phyloP scores from a whole-genome alignment of 1,140 invertebrate genomes.

The Drosophila seguyi region DNA sequence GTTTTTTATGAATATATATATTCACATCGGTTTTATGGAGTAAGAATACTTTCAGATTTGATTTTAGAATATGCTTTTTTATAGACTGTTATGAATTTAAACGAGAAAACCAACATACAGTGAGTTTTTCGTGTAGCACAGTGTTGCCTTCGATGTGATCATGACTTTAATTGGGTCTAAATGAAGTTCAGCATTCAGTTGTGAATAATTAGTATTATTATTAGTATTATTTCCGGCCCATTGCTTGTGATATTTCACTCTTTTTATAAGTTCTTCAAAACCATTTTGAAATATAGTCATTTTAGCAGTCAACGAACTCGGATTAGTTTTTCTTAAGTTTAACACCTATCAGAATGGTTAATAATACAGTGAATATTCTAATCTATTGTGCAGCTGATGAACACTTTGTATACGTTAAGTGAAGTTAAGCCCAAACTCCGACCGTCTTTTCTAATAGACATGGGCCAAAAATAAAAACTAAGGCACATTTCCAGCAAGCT shows the following conservation, averaged over 20 bases:
- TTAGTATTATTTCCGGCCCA: not conserved
- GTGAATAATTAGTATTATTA: not conserved
- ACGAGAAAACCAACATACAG: too few species aligned
- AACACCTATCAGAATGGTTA: too few species aligned
- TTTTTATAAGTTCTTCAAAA: not conserved
- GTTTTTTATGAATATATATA: too few species aligned
- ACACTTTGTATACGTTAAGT: too few species aligned
- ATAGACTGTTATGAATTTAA: too few species aligned
- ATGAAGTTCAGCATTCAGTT: not conserved
- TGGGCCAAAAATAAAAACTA: slow-evolving; percentile 59
- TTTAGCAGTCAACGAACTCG: not conserved
- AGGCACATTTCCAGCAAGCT: slow-evolving; percentile 65
- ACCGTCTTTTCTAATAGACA: slow-evolving; percentile 11
- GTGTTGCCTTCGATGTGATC: too few species aligned
- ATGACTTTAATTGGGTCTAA: too few species aligned
- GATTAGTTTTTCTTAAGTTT: not conserved
- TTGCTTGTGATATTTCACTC: not conserved
- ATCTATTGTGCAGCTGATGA: not conserved
- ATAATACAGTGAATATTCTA: not conserved
- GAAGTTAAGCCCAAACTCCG: too few species aligned
- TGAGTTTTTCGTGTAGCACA: too few species aligned
- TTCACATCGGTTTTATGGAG: too few species aligned
- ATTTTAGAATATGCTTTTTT: too few species aligned
- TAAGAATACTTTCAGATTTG: too few species aligned
- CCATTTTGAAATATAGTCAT: not conserved